Evolutionary conservation across 2,113 vertebrate species (phyloP).

Genomic region (Regulus satrapa): DNA sequence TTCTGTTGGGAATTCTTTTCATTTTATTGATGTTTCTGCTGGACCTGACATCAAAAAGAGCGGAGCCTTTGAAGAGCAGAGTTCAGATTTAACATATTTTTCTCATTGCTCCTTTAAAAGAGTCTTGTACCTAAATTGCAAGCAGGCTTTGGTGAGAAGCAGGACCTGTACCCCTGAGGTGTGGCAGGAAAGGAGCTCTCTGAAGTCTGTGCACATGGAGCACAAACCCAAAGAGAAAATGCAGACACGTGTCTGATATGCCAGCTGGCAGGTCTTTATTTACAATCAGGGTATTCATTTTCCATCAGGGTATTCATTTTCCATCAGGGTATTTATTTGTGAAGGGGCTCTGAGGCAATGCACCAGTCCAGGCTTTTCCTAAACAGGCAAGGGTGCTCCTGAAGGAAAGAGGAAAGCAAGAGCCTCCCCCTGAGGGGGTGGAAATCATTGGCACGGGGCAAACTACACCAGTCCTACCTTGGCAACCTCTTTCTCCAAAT

Average conservation of each 20-base stretch:
- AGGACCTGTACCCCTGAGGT: neutral
- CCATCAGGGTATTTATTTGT: neutral
- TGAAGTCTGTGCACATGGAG: neutral
- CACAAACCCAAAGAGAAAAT: neutral
- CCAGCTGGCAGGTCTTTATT: neutral
- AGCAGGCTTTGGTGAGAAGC: neutral
- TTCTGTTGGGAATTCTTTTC: conserved; percentile 28
- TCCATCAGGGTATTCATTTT: neutral
- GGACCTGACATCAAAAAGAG: neutral
- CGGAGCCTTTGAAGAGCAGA: neutral
- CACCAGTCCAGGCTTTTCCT: neutral
- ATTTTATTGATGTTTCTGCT: conserved; percentile 2
- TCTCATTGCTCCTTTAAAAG: neutral
- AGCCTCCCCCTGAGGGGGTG: neutral
- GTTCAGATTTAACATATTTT: neutral
- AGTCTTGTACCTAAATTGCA: neutral
- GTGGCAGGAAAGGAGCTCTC: neutral
- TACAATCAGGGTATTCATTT: no score
- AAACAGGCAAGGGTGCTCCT: neutral
- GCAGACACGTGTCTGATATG: neutral
- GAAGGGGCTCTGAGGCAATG: neutral
- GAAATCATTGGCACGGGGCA: neutral
- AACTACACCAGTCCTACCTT: fast-evolving
- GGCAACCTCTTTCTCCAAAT: neutral
- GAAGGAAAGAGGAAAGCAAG: neutral